Conservation (phyloP, 2,113 vertebrate genomes). For the Sorex fumeus region DNA sequence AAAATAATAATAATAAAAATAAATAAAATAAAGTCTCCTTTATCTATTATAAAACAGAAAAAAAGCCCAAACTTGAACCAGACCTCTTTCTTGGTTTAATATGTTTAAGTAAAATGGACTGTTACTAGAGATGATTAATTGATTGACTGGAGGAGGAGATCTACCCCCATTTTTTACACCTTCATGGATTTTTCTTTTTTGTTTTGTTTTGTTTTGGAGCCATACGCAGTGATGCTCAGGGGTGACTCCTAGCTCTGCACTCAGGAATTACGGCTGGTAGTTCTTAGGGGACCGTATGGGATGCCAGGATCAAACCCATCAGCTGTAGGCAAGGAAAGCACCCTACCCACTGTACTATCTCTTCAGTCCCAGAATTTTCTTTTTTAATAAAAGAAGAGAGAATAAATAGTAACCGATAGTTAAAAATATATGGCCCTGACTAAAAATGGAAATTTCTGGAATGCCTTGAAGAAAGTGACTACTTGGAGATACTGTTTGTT, state of each 20-base stretch:
- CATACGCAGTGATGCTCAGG: too few relatives aligned
- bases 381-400: not conserved
- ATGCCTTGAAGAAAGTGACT: not conserved
- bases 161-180: not conserved
- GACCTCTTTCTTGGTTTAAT: not conserved
- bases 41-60: not conserved
- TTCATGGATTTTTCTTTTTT: not conserved
- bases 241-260: too few relatives aligned
- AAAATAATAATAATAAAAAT: too few relatives aligned
- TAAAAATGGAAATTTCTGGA: constrained; percentile 22
- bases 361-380: too few relatives aligned
- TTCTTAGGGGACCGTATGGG: too few relatives aligned
- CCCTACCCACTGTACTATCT: too few relatives aligned
- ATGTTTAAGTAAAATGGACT: not conserved
- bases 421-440: not conserved
- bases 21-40: too few relatives aligned
- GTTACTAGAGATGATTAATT: not conserved
- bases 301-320: too few relatives aligned
- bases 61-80: not conserved
- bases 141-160: not conserved
- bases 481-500: not conserved
- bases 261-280: too few relatives aligned
- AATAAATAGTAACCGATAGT: not conserved
- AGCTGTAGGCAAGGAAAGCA: too few relatives aligned
- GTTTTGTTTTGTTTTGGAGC: too few relatives aligned